Evolutionary conservation across 2,113 vertebrate species (phyloP), one percentile per base, ranked within the genome.

Genomic region (Ochotona princeps): DNA sequence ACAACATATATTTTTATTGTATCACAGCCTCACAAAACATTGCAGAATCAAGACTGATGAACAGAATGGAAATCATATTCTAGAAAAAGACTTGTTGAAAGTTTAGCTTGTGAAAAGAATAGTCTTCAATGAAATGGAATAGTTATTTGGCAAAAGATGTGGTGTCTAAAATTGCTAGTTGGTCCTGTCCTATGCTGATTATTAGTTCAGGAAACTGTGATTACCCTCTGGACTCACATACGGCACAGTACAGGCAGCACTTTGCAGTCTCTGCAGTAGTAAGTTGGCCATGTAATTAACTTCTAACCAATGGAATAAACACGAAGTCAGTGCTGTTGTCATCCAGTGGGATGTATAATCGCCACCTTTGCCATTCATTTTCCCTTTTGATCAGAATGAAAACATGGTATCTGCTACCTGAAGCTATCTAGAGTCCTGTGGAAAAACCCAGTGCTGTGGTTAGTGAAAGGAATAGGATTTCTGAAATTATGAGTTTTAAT

Each of bases 21-120:
- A 32, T 76, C 30, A 87, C 60, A 76, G 35, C 35, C 47, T 65
- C 38, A 51, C 30, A 87, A 67, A 78, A 73, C 5, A 83, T 28
- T 61, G 44, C n/a, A 74, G 20, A 80, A 51, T 74, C 72, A 81
- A 89, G 84, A 80, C 51, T 47, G 30, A 25, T 61, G n/a, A 87
- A 63, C 10, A 65, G 49, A 75, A 8, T 32, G 28, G 65, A 84
- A 61, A 60, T 70, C 69, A 1, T 21, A 84, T 83, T 66, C 28
- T 35, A 92, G 21, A 57, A 82, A 69, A 15, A 66, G 76, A 78
- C 7, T 28, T 54, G 79, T 87, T 83, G 67, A 35, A 87, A 93
- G 75, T 83, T 87, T 63, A 38, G 14, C 51, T 86, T 96, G 51
- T 49, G 44, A 51, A n/a, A 92, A 70, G 3, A 12, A 67, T 54